These are phyloP conservation scores for Palythoa grandis DNA, from an alignment of 92 coral and sea anemone genomes.

Conservation along the genomic window DNA sequence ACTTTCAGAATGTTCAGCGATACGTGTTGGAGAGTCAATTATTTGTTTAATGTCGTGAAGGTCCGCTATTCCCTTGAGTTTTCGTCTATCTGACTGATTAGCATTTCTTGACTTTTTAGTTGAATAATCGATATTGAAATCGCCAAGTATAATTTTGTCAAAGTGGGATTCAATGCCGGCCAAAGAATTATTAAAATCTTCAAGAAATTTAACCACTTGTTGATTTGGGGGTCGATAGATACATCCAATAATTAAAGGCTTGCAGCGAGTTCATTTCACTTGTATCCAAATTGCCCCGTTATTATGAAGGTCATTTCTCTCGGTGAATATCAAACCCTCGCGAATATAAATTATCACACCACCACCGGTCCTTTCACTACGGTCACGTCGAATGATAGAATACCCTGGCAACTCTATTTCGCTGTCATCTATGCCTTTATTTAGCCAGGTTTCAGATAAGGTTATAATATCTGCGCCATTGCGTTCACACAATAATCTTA, in stretches of 20 bases:
- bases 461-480: conserved; percentile 41
- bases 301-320: conserved; percentile 43
- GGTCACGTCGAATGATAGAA: conserved; percentile 47
- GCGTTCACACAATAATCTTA: conserved; percentile 24
- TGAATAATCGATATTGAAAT: conserved; percentile 44
- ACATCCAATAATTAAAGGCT: conserved; percentile 52
- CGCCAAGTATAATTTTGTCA: conserved; percentile 47
- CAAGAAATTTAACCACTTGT: conserved; percentile 46
- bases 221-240: conserved; percentile 62
- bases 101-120: conserved; percentile 30
- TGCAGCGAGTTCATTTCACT: conserved; percentile 40
- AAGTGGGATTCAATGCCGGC: conserved; percentile 34
- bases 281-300: conserved; percentile 45
- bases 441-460: conserved; percentile 56
- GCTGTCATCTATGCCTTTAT: conserved; percentile 55
- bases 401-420: conserved; percentile 58
- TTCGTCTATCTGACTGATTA: conserved; percentile 40
- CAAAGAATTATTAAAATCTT: conserved; percentile 48
- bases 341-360: conserved; percentile 49
- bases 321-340: conserved; percentile 24
- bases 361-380: conserved; percentile 56
- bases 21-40: conserved; percentile 23
- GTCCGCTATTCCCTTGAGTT: conserved; percentile 56
- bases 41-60: conserved; percentile 52
- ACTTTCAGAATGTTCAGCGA: conserved; percentile 23